These are phyloP conservation scores for Herpetotheres cachinnans DNA, from an alignment of 2,113 vertebrate species.

Conservation along the genomic window DNA sequence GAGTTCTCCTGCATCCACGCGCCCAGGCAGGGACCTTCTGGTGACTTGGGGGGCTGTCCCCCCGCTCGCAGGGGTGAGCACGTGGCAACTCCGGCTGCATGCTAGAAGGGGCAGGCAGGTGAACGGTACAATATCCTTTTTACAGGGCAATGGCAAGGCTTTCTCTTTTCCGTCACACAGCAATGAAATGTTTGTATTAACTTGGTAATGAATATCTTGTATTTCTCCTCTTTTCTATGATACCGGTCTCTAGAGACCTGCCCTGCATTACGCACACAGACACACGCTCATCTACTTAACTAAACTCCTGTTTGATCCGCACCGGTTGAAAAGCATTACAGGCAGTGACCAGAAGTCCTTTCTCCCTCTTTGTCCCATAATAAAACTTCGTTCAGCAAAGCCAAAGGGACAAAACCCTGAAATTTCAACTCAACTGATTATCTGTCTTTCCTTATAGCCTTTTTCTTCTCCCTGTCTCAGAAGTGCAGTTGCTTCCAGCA, in stretches of 20 bases:
- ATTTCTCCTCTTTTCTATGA: background rate
- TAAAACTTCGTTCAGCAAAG: background rate
- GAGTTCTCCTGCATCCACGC: background rate
- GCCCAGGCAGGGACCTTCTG: background rate
- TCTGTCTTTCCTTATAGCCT: background rate
- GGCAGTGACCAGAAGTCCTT: background rate
- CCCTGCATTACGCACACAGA: background rate
- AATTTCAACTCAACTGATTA: background rate
- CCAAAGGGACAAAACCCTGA: background rate
- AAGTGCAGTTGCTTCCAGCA: background rate
- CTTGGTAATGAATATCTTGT: background rate
- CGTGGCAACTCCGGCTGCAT: background rate
- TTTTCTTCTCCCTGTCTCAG: background rate
- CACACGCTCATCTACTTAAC: background rate
- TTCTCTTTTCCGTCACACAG: background rate
- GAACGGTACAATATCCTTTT: background rate
- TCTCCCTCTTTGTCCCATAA: background rate
- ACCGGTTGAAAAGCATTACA: background rate
- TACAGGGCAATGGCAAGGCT: rapidly evolving
- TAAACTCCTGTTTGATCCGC: background rate
- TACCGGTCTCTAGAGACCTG: background rate
- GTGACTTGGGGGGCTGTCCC: rapidly evolving
- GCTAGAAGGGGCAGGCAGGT: background rate
- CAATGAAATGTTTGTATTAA: background rate
- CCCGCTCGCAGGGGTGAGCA: rapidly evolving